These are phyloP conservation scores for Recurvirostra avosetta DNA, from an alignment of 2,113 vertebrate genomes.

Conservation along the genomic window DNA sequence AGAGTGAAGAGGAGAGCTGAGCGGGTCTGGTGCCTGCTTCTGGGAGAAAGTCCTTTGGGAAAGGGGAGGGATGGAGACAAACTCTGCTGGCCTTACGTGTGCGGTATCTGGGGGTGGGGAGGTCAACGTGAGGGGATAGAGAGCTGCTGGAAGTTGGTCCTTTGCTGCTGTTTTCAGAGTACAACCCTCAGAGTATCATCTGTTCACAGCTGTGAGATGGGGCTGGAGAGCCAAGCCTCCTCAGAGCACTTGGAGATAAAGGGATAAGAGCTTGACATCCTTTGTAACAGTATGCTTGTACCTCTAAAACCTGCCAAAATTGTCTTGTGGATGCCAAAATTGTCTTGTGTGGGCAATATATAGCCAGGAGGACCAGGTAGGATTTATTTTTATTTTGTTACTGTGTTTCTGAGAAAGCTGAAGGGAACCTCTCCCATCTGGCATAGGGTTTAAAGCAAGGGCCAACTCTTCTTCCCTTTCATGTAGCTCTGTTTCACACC, in stretches of 20 bases:
- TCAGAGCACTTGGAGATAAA: not conserved
- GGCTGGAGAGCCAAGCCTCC: not conserved
- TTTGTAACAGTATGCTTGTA: not conserved
- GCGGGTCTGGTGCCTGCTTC: accelerated
- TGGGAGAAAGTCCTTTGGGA: not conserved
- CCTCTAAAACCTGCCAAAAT: not conserved
- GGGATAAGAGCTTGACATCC: not conserved
- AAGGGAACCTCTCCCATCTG: not conserved
- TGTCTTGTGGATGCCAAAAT: not conserved
- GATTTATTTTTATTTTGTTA: not conserved
- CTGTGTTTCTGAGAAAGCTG: not conserved
- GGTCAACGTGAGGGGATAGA: not conserved
- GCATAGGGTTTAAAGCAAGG: not conserved
- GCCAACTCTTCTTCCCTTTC: not conserved
- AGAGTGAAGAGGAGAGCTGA: not conserved
- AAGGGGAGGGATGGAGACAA: not conserved
- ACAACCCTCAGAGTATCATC: accelerated
- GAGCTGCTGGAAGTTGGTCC: not conserved
- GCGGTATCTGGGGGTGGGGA: not conserved
- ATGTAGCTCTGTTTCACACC: not conserved
- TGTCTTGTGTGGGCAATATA: not conserved
- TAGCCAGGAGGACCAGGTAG: not conserved
- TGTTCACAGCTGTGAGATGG: not conserved
- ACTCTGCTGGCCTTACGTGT: not conserved
- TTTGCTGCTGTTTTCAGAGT: not conserved